Evolutionary conservation across 2,888 invertebrate species (phyloP).

Genomic region (Aproaerema taeniolella): DNA sequence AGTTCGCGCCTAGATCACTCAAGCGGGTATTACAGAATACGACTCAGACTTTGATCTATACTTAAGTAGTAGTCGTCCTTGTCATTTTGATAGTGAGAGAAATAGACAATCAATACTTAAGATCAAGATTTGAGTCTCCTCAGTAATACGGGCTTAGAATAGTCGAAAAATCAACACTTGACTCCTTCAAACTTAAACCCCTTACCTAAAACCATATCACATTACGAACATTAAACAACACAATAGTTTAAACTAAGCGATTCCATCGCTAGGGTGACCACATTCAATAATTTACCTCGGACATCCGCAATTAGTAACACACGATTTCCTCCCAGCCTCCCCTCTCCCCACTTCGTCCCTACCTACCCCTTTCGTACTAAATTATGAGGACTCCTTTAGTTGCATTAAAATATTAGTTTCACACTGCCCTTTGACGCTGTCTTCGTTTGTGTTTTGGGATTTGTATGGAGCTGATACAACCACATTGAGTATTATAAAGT

Average conservation of each 20-base stretch:
- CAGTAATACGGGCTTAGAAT: no score
- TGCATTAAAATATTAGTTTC: slow-evolving; percentile 57
- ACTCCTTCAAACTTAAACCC: no score
- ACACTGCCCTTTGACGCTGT: slow-evolving; percentile 32
- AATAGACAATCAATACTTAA: no score
- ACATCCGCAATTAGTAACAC: slow-evolving; percentile 44
- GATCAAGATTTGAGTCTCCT: no score
- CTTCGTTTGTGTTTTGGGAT: slow-evolving; percentile 27
- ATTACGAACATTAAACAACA: background rate
- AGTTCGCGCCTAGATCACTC: no score
- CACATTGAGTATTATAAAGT: no score
- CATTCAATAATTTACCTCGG: slow-evolving; percentile 33
- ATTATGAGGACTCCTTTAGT: slow-evolving; percentile 44
- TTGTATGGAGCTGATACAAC: slow-evolving; percentile 23
- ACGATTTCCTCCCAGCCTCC: slow-evolving; percentile 44
- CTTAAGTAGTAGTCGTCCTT: no score
- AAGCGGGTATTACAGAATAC: no score
- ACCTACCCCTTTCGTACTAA: slow-evolving; percentile 26
- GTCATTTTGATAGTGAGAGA: no score
- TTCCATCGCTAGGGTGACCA: slow-evolving; percentile 26
- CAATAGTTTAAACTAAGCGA: background rate
- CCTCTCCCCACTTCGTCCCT: slow-evolving; percentile 30
- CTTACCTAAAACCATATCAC: no score
- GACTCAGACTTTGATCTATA: no score
- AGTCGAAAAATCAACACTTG: no score